Conservation (phyloP, 1,140 invertebrate genomes). For the Oedothorax gibbosus region DNA sequence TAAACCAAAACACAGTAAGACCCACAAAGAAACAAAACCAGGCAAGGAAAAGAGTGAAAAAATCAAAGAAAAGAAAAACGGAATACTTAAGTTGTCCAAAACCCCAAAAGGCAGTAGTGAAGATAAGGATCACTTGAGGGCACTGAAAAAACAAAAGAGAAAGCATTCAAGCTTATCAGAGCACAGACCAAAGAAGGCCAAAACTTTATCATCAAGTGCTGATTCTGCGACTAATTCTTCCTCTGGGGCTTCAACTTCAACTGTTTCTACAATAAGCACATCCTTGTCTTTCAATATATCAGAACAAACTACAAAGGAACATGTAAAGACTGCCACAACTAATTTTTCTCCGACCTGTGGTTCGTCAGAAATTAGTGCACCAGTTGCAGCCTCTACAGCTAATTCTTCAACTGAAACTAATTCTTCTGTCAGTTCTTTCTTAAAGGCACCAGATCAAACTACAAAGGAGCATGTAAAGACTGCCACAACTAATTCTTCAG, state of each 20-base stretch:
- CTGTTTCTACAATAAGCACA: too few species aligned
- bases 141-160: conserved; percentile 37
- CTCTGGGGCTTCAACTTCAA: too few species aligned
- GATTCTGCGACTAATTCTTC: too few species aligned
- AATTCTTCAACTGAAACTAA: too few species aligned
- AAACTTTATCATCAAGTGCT: background rate
- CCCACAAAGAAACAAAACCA: too few species aligned
- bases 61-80: conserved; percentile 40
- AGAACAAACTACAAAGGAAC: background rate
- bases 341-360: too few species aligned
- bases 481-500: background rate
- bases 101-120: background rate
- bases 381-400: too few species aligned
- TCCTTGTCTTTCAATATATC: too few species aligned
- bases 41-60: too few species aligned
- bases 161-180: conserved; percentile 26
- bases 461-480: background rate
- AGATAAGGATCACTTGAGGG: background rate
- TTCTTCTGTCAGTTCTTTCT: too few species aligned
- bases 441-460: background rate
- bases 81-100: background rate
- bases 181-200: conserved; percentile 4
- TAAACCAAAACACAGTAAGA: too few species aligned
- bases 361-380: too few species aligned
- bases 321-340: background rate